Evolutionary conservation across 2,797 vertebrate species (phyloP), one percentile per base, ranked within the genome.

Genomic region (Pelodytes ibericus): DNA sequence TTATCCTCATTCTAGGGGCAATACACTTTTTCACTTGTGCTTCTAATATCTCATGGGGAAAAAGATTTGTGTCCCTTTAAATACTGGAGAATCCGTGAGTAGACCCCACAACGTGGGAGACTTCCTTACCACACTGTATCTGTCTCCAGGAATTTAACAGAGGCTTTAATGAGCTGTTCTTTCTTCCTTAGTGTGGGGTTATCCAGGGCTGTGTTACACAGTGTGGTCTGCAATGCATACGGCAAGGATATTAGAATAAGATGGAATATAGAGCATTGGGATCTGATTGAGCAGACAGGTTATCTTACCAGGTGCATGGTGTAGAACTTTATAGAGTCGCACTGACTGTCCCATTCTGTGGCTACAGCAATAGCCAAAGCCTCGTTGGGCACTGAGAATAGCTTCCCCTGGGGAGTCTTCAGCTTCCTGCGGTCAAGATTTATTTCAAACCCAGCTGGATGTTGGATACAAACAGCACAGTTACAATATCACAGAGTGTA

Each of bases 131-230:
- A 99, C 84, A 99, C 53, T 0, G 97, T 98, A 83, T 99, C 98
- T 0, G 98, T 99, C 69, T 99, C 98, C 87, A 99, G 86, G 83
- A 91, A 99, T 86, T 99, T 99, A 66, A 98, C 85, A 0, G 95
- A 90, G 0, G 95, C 93, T 3, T 8, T 86, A 81, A 98, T 98
- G 78, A 99, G 90, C 80, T 98, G 95, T 0, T 85, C 89, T 81
- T 93, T 94, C 82, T 83, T 89, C n/a, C 95, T 86, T 20, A 95
- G 88, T 0, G 95, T 96, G 53, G 97, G 97, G 82, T 99, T 99
- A 86, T 99, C 98, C 84, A 98, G 82, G 1, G 94, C 96, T 0
- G 96, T 99, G 89, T 99, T 98, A 85, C 98, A 99, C 80, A 99
- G 82, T 0, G 95, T 98, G 56, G 96, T 97, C 98, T 99, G 82